Evolutionary conservation across 2,888 invertebrate genomes (phyloP), one percentile per base, ranked within the genome.

Genomic region (Eupithecia vulgata): DNA sequence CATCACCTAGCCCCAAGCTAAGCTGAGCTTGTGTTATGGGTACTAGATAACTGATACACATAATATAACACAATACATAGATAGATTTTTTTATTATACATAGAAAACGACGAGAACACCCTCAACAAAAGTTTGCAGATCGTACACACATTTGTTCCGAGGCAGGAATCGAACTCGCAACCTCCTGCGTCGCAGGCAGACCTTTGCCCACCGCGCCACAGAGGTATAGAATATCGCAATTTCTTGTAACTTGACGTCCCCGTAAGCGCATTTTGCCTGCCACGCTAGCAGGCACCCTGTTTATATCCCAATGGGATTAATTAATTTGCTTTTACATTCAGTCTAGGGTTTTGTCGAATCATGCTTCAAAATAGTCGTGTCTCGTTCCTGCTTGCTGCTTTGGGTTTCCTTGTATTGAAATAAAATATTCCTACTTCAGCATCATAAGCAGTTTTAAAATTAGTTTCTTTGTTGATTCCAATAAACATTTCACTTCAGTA

Each of bases 291-390:
- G 84, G 85, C 87, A 85, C 86, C 85, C 85, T 84, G 89, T 34
- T 34, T 61, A 88, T 87, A 86, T 84, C 86, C 76, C 80, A 78
- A 84, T 90, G 81, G 84, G 87, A 86, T 90, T 91, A 90, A 92
- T 92, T 90, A 92, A 92, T 92, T 91, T 87, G 88, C 90, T 90
- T 91, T 90, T 89, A 89, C 88, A 86, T 83, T 85, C 85, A 85
- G 82, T 82, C 81, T 81, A 79, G 75, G 82, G 7, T 87, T 88
- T 85, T 80, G 83, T 81, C 82, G 84, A 85, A 88, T 86, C 84
- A 87, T 76, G 79, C 21, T 57, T 57, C 57, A 57, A 57, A 57
- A 57, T 57, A 25, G 8, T 57, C 57, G 5, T 5, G 21, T 57
- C 13, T 21, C 21, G 21, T 52, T 52, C 12, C n/a, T n/a, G 21